Evolutionary conservation across 2,113 vertebrate genomes (phyloP).

Genomic region (Corythornis vintsioides): DNA sequence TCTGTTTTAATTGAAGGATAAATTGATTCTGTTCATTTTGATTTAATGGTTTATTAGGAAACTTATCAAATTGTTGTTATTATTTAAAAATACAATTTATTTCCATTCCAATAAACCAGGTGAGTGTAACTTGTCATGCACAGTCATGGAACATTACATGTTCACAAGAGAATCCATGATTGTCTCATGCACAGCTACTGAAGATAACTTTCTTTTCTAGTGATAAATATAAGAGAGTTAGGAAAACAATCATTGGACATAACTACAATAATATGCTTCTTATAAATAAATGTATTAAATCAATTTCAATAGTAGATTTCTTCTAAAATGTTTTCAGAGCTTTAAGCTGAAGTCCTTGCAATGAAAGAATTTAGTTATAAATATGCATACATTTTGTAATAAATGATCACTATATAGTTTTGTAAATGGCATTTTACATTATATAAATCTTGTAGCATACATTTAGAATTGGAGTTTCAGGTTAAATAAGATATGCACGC

Average conservation of each 20-base stretch:
- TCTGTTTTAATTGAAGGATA: background rate
- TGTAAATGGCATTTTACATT: background rate
- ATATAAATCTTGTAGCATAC: background rate
- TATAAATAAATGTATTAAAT: background rate
- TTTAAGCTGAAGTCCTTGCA: background rate
- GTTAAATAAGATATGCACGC: background rate
- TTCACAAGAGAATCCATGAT: background rate
- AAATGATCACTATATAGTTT: accelerated
- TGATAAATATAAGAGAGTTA: background rate
- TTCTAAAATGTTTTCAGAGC: background rate
- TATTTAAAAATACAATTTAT: background rate
- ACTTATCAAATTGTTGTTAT: background rate
- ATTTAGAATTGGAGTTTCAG: background rate
- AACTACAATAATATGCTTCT: background rate
- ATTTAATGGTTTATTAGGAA: background rate
- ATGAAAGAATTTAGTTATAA: background rate
- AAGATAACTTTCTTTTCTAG: background rate
- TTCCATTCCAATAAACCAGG: background rate
- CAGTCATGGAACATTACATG: background rate
- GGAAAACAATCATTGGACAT: background rate
- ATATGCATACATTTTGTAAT: background rate
- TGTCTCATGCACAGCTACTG: background rate
- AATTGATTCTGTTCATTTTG: background rate
- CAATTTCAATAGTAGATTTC: background rate
- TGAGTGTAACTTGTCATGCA: background rate